These are phyloP conservation scores for Drosophila birchii DNA, from an alignment of 2,888 invertebrate species.

Conservation along the genomic window DNA sequence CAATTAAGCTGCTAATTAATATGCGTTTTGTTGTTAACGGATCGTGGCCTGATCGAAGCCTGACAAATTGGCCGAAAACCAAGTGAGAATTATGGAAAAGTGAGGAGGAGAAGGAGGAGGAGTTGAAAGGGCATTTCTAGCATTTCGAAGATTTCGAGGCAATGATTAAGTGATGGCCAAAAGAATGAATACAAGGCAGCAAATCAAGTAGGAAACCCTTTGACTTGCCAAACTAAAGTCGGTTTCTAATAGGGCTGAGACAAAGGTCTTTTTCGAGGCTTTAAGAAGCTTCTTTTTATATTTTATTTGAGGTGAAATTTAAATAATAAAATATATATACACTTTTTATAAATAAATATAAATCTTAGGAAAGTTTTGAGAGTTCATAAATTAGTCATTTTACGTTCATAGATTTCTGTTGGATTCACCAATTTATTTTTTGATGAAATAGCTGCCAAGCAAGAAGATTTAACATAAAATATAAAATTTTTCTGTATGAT, in stretches of 20 bases:
- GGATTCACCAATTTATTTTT: neutral
- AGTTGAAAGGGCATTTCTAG: neutral
- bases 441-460: neutral
- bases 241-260: neutral
- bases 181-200: neutral
- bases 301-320: neutral
- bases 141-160: neutral
- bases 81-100: slow-evolving; percentile 1
- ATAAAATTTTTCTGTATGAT: neutral
- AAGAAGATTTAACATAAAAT: neutral
- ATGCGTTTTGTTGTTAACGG: slow-evolving; percentile 25
- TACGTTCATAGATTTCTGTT: neutral
- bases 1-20: slow-evolving; percentile 43
- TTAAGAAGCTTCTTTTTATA: neutral
- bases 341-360: neutral
- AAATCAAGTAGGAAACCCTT: neutral
- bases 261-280: neutral
- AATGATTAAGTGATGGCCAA: neutral
- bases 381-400: neutral
- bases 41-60: slow-evolving; percentile 23
- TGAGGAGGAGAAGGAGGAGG: neutral
- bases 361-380: neutral
- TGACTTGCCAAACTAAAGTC: neutral
- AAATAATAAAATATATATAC: neutral
- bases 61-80: slow-evolving; percentile 31